phyloP scores from a whole-genome alignment of 2,888 invertebrate species.

The Petrophora chlorosata region DNA sequence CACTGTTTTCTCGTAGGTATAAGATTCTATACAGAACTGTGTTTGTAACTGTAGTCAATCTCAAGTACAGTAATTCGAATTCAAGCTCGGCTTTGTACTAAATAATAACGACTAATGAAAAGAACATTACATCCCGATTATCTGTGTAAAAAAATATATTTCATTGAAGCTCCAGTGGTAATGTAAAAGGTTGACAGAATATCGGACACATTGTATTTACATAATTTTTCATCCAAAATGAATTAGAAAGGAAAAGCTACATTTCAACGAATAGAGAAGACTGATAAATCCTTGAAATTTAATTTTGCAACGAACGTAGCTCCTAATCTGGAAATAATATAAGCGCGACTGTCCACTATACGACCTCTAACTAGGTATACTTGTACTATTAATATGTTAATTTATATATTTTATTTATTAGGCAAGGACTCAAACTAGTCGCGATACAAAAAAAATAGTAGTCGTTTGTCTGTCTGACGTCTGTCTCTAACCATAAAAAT shows the following conservation, averaged over 20 bases:
- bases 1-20: background rate
- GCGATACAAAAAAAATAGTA: constrained; percentile 44
- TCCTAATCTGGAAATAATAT: constrained; percentile 62
- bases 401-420: constrained; percentile 68
- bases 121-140: too few relatives aligned
- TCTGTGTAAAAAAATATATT: too few relatives aligned
- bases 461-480: constrained; percentile 40
- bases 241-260: constrained; percentile 29
- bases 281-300: constrained; percentile 59
- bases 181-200: too few relatives aligned
- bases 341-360: constrained; percentile 59
- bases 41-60: too few relatives aligned
- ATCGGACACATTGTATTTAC: too few relatives aligned
- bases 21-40: too few relatives aligned
- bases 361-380: constrained; percentile 73
- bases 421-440: constrained; percentile 41
- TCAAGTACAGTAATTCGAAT: too few relatives aligned
- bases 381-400: constrained; percentile 69
- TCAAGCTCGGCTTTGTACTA: too few relatives aligned
- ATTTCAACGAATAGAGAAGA: constrained; percentile 40
- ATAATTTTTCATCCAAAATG: too few relatives aligned
- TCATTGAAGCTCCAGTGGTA: too few relatives aligned
- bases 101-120: too few relatives aligned
- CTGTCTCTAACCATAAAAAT: constrained; percentile 26
- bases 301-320: constrained; percentile 55